Evolutionary conservation across 2,113 vertebrate species (phyloP).

Genomic region (Mobula birostris): DNA sequence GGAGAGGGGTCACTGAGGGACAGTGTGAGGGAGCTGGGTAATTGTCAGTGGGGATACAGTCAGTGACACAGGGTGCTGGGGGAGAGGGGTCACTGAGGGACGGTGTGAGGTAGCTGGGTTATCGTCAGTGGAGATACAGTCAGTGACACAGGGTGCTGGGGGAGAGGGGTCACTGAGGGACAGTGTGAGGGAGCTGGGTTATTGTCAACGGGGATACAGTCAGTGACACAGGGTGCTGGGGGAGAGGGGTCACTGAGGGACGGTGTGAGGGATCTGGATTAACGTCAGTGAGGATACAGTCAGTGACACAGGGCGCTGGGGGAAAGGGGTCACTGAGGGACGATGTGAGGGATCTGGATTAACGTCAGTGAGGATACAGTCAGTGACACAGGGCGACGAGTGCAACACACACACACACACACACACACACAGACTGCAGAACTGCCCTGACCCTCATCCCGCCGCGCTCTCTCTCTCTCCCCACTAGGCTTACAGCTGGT

Average conservation of each 20-base stretch:
- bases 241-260: neutral
- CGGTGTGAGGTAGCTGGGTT: neutral
- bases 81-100: too few species aligned
- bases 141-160: neutral
- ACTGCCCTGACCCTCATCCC: too few species aligned
- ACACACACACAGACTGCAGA: too few species aligned
- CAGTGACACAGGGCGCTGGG: neutral
- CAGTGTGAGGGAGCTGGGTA: too few species aligned
- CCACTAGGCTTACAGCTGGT: conserved; percentile 68
- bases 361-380: too few species aligned
- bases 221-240: neutral
- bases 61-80: too few species aligned
- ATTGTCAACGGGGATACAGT: neutral
- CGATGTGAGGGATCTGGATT: neutral
- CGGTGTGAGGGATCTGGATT: neutral
- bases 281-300: neutral
- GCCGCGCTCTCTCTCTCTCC: conserved; percentile 18
- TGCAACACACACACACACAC: too few species aligned
- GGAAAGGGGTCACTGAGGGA: neutral
- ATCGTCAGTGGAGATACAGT: neutral
- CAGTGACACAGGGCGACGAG: neutral
- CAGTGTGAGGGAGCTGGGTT: neutral
- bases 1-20: too few species aligned
- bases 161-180: neutral
- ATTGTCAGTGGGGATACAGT: too few species aligned